These are phyloP conservation scores for Thermophis baileyi DNA, from an alignment of 2,113 vertebrate species.

Conservation along the genomic window DNA sequence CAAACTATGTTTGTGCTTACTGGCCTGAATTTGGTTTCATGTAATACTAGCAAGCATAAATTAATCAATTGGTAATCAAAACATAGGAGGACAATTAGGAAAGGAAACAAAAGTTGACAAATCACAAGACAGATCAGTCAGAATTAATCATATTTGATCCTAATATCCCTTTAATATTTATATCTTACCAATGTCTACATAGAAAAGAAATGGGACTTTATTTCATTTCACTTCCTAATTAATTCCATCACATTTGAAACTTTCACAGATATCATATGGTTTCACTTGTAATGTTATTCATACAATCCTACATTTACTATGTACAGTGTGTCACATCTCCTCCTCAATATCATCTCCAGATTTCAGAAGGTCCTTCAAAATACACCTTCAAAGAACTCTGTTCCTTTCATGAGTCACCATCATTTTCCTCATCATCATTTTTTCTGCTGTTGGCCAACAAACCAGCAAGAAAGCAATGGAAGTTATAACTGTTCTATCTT, in stretches of 20 bases:
- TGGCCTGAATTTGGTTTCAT: not conserved
- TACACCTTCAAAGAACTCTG: not conserved
- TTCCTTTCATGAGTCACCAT: not conserved
- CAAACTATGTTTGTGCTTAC: not conserved
- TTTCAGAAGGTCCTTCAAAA: not conserved
- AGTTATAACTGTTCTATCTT: not conserved
- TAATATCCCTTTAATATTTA: not conserved
- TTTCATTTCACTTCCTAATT: not conserved
- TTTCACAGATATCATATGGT: not conserved
- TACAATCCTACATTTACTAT: not conserved
- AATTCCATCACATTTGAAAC: not conserved
- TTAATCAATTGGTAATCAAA: not conserved
- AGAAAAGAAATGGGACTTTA: not conserved
- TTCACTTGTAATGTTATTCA: not conserved
- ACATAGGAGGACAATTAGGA: not conserved
- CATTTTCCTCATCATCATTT: not conserved
- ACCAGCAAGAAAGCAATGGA: not conserved
- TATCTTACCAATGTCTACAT: not conserved
- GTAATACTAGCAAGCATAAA: not conserved
- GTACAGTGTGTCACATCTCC: not conserved
- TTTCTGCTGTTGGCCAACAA: not conserved
- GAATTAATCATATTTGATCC: not conserved
- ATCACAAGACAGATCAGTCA: not conserved
- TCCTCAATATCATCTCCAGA: not conserved
- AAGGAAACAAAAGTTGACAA: not conserved